phyloP scores from a whole-genome alignment of 2,113 vertebrate genomes.

The Andinoacara biseriatus region DNA sequence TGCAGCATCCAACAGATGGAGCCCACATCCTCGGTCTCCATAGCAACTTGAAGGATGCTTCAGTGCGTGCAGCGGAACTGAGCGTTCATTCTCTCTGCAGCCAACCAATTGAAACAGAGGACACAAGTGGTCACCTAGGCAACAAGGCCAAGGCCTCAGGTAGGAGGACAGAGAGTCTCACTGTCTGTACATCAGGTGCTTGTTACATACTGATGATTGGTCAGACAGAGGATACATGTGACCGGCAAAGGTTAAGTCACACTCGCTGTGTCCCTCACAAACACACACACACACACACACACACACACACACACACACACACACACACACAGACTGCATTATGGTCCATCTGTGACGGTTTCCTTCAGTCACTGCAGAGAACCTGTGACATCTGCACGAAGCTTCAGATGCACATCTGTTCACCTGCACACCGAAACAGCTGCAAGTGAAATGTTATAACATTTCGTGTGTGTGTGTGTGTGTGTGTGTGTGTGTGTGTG shows the following conservation, averaged over 20 bases:
- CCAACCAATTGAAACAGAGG: conserved; percentile 77
- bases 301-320: background rate
- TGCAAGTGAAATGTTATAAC: background rate
- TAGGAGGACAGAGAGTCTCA: conserved; percentile 12
- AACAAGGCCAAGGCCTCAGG: conserved; percentile 69
- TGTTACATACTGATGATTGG: conserved; percentile 8
- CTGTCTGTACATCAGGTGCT: background rate
- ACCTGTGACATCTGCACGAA: background rate
- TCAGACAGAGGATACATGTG: background rate
- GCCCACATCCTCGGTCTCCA: conserved; percentile 76
- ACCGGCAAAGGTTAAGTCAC: background rate
- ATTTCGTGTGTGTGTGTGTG: fast-evolving
- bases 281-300: background rate
- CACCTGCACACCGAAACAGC: background rate
- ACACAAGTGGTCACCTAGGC: conserved; percentile 48
- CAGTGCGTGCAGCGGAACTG: conserved; percentile 69
- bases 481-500: fast-evolving
- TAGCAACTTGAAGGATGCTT: conserved; percentile 74
- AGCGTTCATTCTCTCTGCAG: conserved; percentile 76
- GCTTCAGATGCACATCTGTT: background rate
- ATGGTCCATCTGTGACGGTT: background rate
- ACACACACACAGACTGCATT: no score
- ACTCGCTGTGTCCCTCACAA: no score
- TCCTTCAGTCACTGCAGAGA: background rate
- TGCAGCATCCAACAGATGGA: conserved; percentile 74